A percentile compares a stretch with the other conserved stretches of the same genome.
Conservation (phyloP, 2,113 vertebrate species). For the Myotis yumanensis region DNA sequence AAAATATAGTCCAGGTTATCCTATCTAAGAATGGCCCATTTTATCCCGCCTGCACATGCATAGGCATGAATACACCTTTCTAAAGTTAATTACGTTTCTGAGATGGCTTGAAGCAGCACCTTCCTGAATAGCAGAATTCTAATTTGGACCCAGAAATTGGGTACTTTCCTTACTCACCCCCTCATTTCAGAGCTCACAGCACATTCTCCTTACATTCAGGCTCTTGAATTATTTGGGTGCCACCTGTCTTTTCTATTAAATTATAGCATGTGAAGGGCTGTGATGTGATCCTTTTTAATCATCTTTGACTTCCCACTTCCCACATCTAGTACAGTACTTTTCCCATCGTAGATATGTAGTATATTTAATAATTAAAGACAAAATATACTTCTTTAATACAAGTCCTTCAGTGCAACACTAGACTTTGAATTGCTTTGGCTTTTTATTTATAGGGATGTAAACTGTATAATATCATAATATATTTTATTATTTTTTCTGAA, state of each 20-base stretch:
- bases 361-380: background rate
- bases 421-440: background rate
- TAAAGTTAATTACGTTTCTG: background rate
- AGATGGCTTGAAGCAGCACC: background rate
- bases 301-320: background rate
- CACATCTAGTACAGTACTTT: background rate
- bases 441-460: background rate
- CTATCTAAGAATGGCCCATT: background rate
- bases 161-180: background rate
- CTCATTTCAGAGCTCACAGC: background rate
- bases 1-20: background rate
- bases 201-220: background rate
- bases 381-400: background rate
- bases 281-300: background rate
- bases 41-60: background rate
- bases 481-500: background rate
- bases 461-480: background rate
- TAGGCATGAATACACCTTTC: background rate
- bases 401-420: background rate
- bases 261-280: background rate
- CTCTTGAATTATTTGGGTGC: background rate
- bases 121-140: background rate
- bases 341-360: too few relatives aligned
- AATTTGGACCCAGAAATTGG: background rate
- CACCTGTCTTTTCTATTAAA: background rate